These are phyloP conservation scores for Rapana venosa DNA, from an alignment of 2,888 invertebrate genomes.

Conservation along the genomic window DNA sequence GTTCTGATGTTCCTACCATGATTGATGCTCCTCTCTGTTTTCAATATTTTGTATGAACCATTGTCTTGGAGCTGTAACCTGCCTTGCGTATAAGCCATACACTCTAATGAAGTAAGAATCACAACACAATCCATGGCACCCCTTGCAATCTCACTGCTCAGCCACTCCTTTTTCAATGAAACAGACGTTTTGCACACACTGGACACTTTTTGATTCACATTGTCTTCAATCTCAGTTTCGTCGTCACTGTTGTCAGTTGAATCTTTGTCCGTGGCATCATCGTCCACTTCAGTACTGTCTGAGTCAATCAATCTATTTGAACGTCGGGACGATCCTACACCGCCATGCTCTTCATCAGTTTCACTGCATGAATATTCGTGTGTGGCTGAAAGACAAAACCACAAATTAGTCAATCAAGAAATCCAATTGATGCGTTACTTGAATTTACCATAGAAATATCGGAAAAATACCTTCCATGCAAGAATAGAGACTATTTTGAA, in stretches of 20 bases:
- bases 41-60: neutral
- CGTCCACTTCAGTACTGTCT: neutral
- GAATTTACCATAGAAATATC: neutral
- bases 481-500: neutral
- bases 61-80: no score
- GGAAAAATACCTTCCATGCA: neutral
- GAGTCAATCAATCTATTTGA: neutral
- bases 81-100: neutral
- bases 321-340: neutral
- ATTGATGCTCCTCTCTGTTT: neutral
- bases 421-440: neutral
- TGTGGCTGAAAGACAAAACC: neutral
- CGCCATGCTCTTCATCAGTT: neutral
- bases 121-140: neutral
- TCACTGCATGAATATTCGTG: slow-evolving; percentile 7
- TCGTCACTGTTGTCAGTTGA: neutral
- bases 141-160: no score
- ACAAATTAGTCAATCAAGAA: neutral
- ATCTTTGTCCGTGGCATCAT: neutral
- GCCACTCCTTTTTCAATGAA: neutral
- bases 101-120: neutral
- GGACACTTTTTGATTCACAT: no score
- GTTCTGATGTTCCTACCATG: neutral
- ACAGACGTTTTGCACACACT: neutral
- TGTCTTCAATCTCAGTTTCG: neutral